Conservation (phyloP, 2,113 vertebrate species). For the Asarcornis scutulata region DNA sequence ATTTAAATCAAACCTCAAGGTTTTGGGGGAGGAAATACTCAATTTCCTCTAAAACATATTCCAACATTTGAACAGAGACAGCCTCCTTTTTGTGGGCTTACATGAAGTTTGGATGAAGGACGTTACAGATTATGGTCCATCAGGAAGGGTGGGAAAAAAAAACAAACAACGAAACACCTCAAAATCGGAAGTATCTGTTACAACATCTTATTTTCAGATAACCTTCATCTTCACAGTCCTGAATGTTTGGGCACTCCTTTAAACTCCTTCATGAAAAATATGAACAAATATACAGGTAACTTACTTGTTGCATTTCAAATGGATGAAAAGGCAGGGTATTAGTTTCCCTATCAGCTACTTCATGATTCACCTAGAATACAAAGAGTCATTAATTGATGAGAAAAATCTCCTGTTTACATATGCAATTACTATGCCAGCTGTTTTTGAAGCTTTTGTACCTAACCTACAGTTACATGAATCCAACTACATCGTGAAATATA, state of each 20-base stretch:
- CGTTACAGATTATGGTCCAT: not conserved
- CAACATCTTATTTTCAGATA: not conserved
- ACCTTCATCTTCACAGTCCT: not conserved
- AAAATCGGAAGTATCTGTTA: not conserved
- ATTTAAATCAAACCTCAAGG: not conserved
- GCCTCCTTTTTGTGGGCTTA: not conserved
- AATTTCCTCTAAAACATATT: not conserved
- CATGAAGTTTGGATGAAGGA: not conserved
- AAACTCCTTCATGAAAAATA: not conserved
- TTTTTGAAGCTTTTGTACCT: not conserved
- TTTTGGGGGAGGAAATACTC: not conserved
- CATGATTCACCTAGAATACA: slow-evolving; percentile 75
- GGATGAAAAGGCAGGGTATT: slow-evolving; percentile 84
- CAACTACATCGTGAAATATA: not conserved
- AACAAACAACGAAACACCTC: no score
- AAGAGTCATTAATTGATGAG: not conserved
- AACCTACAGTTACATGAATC: not conserved
- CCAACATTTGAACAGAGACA: not conserved
- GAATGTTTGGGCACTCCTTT: not conserved
- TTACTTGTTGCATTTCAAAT: slow-evolving; percentile 86
- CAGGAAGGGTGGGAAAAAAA: not conserved
- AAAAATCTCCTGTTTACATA: not conserved
- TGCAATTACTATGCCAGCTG: not conserved
- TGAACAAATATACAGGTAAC: not conserved
- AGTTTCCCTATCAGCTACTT: slow-evolving; percentile 73